Evolutionary conservation across 2,797 vertebrate genomes (phyloP).

Genomic region (Diplodus sargus): DNA sequence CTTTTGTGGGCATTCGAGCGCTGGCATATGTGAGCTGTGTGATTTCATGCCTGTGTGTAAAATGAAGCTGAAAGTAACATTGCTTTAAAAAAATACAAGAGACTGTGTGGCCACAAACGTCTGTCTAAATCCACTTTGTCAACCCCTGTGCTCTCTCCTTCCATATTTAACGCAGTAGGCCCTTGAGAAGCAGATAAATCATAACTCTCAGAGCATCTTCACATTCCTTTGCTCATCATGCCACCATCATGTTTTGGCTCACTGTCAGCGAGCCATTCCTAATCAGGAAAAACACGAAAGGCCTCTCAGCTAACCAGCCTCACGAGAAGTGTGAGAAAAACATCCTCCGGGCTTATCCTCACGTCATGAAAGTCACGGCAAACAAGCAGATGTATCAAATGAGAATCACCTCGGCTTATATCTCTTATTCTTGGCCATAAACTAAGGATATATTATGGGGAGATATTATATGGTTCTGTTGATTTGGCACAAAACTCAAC

Average conservation of each 20-base stretch:
- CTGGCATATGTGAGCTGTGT: constrained; percentile 38
- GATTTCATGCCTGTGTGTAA: constrained; percentile 64
- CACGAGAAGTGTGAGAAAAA: constrained; percentile 49
- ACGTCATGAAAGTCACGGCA: constrained; percentile 23
- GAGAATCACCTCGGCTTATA: constrained; percentile 8
- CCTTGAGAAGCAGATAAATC: not conserved
- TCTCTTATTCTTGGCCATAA: constrained; percentile 9
- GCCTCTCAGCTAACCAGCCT: constrained; percentile 22
- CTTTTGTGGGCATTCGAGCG: constrained; percentile 51
- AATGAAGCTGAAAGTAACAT: constrained; percentile 36
- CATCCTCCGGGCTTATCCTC: constrained; percentile 18
- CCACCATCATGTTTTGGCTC: constrained; percentile 14
- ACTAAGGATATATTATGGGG: not conserved
- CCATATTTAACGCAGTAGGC: not conserved
- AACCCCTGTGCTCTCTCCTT: not conserved
- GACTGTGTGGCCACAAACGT: not conserved
- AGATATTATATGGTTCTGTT: not conserved
- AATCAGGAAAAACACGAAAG: constrained; percentile 47
- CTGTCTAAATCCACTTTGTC: not conserved
- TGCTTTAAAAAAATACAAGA: constrained; percentile 18
- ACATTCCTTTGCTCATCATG: not conserved
- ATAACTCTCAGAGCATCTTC: not conserved
- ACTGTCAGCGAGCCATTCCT: constrained; percentile 25
- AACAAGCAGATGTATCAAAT: constrained; percentile 31
- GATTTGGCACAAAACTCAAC: constrained; percentile 11